Evolutionary conservation across 2,113 vertebrate species (phyloP).

Genomic region (Stomatorhinus ivindoensis): DNA sequence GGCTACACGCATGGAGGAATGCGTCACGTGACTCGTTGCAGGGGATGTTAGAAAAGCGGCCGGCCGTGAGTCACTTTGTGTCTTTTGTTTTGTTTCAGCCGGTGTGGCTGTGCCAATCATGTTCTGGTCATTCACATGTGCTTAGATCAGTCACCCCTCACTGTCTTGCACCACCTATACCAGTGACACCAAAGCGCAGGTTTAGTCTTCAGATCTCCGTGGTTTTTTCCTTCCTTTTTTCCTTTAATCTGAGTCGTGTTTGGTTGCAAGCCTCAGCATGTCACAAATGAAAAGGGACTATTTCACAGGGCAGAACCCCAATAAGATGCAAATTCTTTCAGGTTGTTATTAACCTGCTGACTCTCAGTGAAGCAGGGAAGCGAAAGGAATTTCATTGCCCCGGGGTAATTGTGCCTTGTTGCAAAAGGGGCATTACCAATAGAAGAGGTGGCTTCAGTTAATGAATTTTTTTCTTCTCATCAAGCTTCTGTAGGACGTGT

Average conservation of each 20-base stretch:
- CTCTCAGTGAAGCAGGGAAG: constrained; percentile 27
- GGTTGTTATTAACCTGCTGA: constrained; percentile 36
- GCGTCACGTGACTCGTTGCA: not conserved
- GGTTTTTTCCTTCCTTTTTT: constrained; percentile 12
- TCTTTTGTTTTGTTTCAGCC: not conserved
- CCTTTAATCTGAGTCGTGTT: constrained; percentile 29
- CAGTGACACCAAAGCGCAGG: constrained; percentile 23
- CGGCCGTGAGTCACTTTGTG: not conserved
- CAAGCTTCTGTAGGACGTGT: not conserved
- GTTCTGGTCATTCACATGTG: not conserved
- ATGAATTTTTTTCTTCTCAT: not conserved
- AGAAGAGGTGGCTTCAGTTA: not conserved
- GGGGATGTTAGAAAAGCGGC: not conserved
- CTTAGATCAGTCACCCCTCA: constrained; percentile 19
- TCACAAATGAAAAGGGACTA: constrained; percentile 11
- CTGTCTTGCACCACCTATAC: constrained; percentile 32
- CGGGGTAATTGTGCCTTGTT: constrained; percentile 22
- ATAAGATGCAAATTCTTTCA: constrained; percentile 31
- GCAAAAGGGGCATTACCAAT: constrained; percentile 26
- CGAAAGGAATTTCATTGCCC: constrained; percentile 31
- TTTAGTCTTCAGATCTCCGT: constrained; percentile 12
- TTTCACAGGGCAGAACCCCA: constrained; percentile 20
- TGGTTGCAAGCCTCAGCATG: constrained; percentile 44
- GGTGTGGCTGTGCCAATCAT: not conserved
- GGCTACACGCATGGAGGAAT: not conserved